Conservation (phyloP, 2,888 invertebrate genomes). For the Hydrotaea diabolus region DNA sequence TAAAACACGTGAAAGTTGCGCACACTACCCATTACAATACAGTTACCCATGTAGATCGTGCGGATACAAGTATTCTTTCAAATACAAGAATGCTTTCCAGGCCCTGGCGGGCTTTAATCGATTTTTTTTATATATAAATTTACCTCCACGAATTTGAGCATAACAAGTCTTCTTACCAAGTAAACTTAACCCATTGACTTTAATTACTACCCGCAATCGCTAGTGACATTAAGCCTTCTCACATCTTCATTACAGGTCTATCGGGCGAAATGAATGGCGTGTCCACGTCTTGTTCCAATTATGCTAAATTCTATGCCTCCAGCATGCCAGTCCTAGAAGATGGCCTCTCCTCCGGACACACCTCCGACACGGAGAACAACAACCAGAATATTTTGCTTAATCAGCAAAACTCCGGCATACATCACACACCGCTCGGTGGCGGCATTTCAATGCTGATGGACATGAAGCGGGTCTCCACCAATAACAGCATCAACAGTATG, state of each 20-base stretch:
- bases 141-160: too few species aligned
- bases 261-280: conserved; percentile 81
- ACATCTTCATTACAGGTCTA: conserved; percentile 81
- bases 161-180: too few species aligned
- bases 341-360: conserved; percentile 95
- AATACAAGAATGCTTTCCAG: too few species aligned
- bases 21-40: too few species aligned
- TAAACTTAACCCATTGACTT: too few species aligned
- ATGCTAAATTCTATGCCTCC: conserved; percentile 84
- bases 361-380: conserved; percentile 94
- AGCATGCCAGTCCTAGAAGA: conserved; percentile 96
- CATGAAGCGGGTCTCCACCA: conserved; percentile 77
- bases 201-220: too few species aligned
- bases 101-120: too few species aligned
- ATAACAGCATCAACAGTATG: conserved; percentile 77
- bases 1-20: too few species aligned
- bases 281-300: conserved; percentile 84
- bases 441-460: conserved; percentile 80
- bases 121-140: too few species aligned
- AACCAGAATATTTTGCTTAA: conserved; percentile 82
- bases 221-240: too few species aligned
- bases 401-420: conserved; percentile 69
- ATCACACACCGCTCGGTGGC: conserved; percentile 67
- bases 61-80: too few species aligned
- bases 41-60: too few species aligned